A percentile compares a stretch with the other conserved stretches of the same genome.
Evolutionary conservation across 1,140 invertebrate genomes (phyloP).

Genomic region (Palaemon carinicauda): DNA sequence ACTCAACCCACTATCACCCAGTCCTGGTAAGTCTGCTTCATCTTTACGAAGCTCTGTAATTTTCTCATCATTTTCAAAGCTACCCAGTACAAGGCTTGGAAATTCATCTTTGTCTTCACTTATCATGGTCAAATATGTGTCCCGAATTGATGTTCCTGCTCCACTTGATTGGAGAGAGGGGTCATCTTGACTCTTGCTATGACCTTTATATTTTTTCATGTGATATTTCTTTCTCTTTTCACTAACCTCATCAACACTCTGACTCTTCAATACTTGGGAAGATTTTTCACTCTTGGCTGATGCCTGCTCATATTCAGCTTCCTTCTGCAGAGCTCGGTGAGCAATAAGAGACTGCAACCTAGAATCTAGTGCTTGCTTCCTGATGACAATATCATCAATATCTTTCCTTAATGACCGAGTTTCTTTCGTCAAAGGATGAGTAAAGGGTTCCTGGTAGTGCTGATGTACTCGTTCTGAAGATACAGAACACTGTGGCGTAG

Average conservation of each 20-base stretch:
- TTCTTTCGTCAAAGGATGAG: slow-evolving; percentile 42
- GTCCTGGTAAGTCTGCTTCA: slow-evolving; percentile 42
- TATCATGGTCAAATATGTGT: slow-evolving; percentile 41
- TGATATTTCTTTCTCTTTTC: neutral
- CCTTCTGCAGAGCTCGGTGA: slow-evolving; percentile 34
- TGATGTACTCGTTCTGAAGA: neutral
- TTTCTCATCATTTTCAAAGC: slow-evolving; percentile 37
- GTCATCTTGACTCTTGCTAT: slow-evolving; percentile 44
- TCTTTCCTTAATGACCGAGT: slow-evolving; percentile 42
- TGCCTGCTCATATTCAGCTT: neutral
- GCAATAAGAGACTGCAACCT: slow-evolving; percentile 45
- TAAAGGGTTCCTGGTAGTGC: neutral
- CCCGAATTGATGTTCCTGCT: neutral
- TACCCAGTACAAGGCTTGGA: slow-evolving; percentile 41
- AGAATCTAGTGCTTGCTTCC: slow-evolving; percentile 40
- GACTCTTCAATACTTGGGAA: neutral
- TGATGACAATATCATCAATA: slow-evolving; percentile 41
- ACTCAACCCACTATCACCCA: slow-evolving; percentile 47
- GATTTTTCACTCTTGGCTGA: neutral
- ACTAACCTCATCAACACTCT: slow-evolving; percentile 37
- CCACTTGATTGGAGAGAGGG: neutral
- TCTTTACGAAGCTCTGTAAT: slow-evolving; percentile 37
- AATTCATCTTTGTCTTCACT: slow-evolving; percentile 49
- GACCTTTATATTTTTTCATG: slow-evolving; percentile 26
- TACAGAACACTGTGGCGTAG: neutral